A percentile compares a stretch with the other conserved stretches of the same genome.
Evolutionary conservation across 2,888 invertebrate genomes (phyloP).

Genomic region (Eucera pruinosa): DNA sequence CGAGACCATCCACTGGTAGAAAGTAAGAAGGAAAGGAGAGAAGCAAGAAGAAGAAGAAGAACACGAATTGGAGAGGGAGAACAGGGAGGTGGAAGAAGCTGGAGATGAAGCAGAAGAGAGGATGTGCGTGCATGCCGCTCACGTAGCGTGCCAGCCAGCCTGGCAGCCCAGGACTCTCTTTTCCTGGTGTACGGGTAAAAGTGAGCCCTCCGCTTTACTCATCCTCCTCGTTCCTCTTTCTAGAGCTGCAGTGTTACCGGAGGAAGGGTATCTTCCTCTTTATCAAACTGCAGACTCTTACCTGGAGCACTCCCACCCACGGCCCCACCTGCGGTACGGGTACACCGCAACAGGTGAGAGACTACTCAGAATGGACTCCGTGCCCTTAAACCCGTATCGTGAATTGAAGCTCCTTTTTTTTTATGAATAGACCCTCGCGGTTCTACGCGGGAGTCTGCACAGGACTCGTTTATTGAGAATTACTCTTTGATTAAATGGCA

Average conservation of each 20-base stretch:
- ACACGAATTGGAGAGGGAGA: constrained; percentile 43
- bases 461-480: constrained; percentile 35
- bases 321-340: constrained; percentile 75
- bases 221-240: constrained; percentile 22
- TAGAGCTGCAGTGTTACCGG: constrained; percentile 36
- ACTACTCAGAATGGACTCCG: constrained; percentile 68
- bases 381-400: constrained; percentile 61
- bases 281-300: constrained; percentile 77
- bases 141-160: constrained; percentile 81
- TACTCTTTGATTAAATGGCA: constrained; percentile 35
- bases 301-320: constrained; percentile 79
- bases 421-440: neutral
- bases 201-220: constrained; percentile 48
- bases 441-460: constrained; percentile 42
- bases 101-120: constrained; percentile 54
- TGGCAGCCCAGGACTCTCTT: constrained; percentile 62
- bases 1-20: constrained; percentile 44
- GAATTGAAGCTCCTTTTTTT: constrained; percentile 24
- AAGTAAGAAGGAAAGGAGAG: constrained; percentile 45
- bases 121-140: constrained; percentile 82
- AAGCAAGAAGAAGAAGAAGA: constrained; percentile 22
- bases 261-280: constrained; percentile 76
- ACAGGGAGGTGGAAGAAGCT: constrained; percentile 47
- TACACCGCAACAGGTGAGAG: constrained; percentile 79
- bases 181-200: constrained; percentile 57